Conservation (phyloP, 2,888 invertebrate species). For the Cetonia aurata region DNA sequence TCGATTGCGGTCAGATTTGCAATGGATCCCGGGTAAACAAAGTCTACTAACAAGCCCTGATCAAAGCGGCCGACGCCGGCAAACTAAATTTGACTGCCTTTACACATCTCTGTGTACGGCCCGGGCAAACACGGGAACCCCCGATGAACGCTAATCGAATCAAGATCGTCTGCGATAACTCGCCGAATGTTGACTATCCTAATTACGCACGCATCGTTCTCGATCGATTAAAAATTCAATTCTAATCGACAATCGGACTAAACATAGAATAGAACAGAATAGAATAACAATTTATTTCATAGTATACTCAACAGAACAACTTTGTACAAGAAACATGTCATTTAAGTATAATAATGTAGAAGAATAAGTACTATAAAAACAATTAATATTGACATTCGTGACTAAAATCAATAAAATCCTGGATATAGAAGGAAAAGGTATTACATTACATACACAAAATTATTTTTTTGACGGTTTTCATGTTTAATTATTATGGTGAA, state of each 20-base stretch:
- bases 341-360: too few relatives aligned
- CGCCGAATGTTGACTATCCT: background rate
- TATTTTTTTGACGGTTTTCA: too few relatives aligned
- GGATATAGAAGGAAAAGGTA: too few relatives aligned
- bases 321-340: too few relatives aligned
- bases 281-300: too few relatives aligned
- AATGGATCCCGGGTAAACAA: conserved; percentile 23
- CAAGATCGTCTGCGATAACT: conserved; percentile 1
- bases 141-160: background rate
- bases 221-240: conserved; percentile 1
- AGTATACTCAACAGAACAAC: too few relatives aligned
- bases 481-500: too few relatives aligned
- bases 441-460: too few relatives aligned
- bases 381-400: too few relatives aligned
- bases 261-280: too few relatives aligned
- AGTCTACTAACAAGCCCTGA: conserved; percentile 24
- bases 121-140: conserved; percentile 1
- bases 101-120: background rate
- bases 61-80: conserved; percentile 13
- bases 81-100: conserved; percentile 11
- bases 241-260: background rate
- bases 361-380: too few relatives aligned
- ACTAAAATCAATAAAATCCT: too few relatives aligned
- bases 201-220: background rate
- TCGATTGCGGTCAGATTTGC: conserved; percentile 24